Conservation (phyloP, 2,888 invertebrate species). For the Tinea pellionella region DNA sequence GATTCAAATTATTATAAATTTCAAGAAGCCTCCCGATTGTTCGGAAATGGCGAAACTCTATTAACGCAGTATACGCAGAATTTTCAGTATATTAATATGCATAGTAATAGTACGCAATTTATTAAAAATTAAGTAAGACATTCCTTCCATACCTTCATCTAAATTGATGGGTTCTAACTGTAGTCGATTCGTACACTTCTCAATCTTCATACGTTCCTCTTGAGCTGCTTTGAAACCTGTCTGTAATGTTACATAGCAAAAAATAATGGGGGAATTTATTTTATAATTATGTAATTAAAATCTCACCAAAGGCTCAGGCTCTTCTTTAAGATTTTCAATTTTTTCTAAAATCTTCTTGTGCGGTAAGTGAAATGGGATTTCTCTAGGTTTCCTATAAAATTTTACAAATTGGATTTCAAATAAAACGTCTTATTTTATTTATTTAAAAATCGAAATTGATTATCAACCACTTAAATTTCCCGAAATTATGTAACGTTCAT, state of each 20-base stretch:
- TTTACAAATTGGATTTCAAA: not conserved
- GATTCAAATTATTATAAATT: no score
- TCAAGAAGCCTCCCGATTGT: no score
- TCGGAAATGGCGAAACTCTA: not conserved
- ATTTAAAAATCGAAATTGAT: no score
- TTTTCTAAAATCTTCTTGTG: constrained; percentile 72
- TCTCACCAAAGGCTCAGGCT: constrained; percentile 70
- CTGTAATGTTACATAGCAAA: constrained; percentile 29
- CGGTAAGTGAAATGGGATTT: constrained; percentile 70
- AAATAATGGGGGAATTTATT: not conserved
- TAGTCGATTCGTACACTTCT: constrained; percentile 33
- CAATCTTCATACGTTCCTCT: constrained; percentile 42
- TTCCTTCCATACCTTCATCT: constrained; percentile 23
- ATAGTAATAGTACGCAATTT: no score
- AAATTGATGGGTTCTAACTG: constrained; percentile 36
- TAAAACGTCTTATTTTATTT: no score
- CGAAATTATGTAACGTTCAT: no score
- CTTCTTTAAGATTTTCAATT: constrained; percentile 66
- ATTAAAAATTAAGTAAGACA: no score
- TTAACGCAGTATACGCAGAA: not conserved
- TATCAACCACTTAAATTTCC: no score
- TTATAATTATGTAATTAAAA: no score
- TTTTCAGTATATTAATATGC: no score
- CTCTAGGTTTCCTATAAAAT: constrained; percentile 39
- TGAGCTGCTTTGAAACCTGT: constrained; percentile 64